Evolutionary conservation across 23 tunicate genomes (phyloP), one percentile per base, ranked within the genome.

Genomic region (Styela plicata): DNA sequence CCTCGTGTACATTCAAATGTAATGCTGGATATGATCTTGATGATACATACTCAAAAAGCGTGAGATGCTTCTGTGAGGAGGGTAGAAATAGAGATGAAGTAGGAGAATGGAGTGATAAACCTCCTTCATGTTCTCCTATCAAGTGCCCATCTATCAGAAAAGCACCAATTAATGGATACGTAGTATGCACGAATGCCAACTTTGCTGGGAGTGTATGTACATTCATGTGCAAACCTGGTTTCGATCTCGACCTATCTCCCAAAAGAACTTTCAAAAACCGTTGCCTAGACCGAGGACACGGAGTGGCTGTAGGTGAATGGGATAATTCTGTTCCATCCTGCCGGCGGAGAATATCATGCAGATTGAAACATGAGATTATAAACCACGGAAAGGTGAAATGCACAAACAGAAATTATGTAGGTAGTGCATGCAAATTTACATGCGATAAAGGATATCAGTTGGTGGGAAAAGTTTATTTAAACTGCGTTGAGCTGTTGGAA

Each of bases 361-460:
- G 16, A 52, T 19, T 21, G 24, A 52, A 52, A 44, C 81, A 76
- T 7, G 2, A 53, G n/a, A 26, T 31, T 52, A 26, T 57, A 20
- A 21, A 13, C 0, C 37, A 76, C 0, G 81, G 81, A 24, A 27
- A 25, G 16, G 81, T 76, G 27, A 16, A 36, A 44, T 76, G 81
- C 66, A 33, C 66, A 44, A 57, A 76, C 24, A 65, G 64, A 13
- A 33, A 36, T 23, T 76, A 20, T 28, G 26, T 53, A 65, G 64
- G 64, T 24, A 76, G 81, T n/a, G 66, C 27, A 23, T 76, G 81
- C 31, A 23, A 52, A 53, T 76, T 76, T 29, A 53, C 64, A 7
- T 76, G 81, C 31, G 13, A 76, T 52, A 57, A 76, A 21, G 81
- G 81, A 37, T 76, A 44, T 76, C 63, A 21, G 65, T 27, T 76